Percentiles rank a stretch among this genome's conserved stretches.
Evolutionary conservation across 2,888 invertebrate genomes (phyloP).

Genomic region (Caenorhabditis uteleia): DNA sequence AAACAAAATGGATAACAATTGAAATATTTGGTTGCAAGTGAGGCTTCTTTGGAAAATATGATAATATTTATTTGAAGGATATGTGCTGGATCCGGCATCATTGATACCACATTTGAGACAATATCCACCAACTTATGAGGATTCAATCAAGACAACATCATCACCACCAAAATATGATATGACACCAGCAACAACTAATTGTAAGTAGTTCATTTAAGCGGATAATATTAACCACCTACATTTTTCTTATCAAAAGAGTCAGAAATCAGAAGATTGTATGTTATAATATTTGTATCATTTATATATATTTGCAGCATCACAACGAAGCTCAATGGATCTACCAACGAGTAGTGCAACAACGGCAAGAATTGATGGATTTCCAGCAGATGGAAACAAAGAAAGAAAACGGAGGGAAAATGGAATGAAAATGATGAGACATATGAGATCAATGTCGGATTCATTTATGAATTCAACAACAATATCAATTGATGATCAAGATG

Average conservation of each 20-base stretch:
- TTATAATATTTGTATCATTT: not conserved
- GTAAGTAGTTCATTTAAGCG: too few relatives aligned
- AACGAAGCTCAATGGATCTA: slow-evolving; percentile 28
- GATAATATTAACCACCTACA: too few relatives aligned
- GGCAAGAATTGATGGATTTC: slow-evolving; percentile 23
- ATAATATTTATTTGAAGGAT: slow-evolving; percentile 13
- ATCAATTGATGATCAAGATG: too few relatives aligned
- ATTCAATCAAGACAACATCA: slow-evolving; percentile 19
- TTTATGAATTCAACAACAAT: slow-evolving; percentile 2
- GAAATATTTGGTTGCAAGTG: too few relatives aligned
- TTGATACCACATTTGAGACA: slow-evolving; percentile 11
- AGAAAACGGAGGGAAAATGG: not conserved
- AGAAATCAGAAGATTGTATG: too few relatives aligned
- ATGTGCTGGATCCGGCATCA: slow-evolving; percentile 28
- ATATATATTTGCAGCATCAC: slow-evolving; percentile 12
- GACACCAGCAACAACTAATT: slow-evolving; percentile 30
- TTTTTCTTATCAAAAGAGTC: too few relatives aligned
- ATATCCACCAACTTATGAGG: slow-evolving; percentile 34
- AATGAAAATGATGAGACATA: not conserved
- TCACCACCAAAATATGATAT: slow-evolving; percentile 30
- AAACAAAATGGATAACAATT: too few relatives aligned
- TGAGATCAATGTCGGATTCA: slow-evolving; percentile 29
- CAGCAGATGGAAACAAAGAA: not conserved
- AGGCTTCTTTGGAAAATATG: too few relatives aligned
- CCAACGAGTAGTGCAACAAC: slow-evolving; percentile 26